These are phyloP conservation scores for Microcaecilia unicolor DNA, from an alignment of 2,797 vertebrate species.

Conservation along the genomic window DNA sequence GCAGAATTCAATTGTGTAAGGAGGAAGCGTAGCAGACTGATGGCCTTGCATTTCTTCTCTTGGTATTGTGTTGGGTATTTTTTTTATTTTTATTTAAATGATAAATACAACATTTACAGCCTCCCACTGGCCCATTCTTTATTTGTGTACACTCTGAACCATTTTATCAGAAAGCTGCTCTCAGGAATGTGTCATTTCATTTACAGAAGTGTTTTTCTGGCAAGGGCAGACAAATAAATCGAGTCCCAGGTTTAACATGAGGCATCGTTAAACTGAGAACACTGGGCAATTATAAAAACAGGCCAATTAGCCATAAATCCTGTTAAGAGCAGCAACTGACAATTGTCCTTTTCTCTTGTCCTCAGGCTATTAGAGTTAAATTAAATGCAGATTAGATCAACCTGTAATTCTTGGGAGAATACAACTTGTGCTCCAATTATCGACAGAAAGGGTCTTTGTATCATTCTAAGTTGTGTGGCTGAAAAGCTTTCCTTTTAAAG, in stretches of 20 bases:
- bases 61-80: too few species aligned
- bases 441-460: too few species aligned
- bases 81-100: too few species aligned
- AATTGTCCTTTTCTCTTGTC: background rate
- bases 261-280: background rate
- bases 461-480: background rate
- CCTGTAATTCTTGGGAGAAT: background rate
- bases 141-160: background rate
- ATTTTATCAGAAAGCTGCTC: background rate
- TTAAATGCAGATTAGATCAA: background rate
- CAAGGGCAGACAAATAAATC: background rate
- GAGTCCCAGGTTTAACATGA: background rate
- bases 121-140: too few species aligned
- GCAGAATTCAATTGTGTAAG: too few species aligned
- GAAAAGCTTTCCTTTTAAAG: background rate
- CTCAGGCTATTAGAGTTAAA: background rate
- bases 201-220: background rate
- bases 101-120: slow-evolving; percentile 1
- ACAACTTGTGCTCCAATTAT: too few species aligned
- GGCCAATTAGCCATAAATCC: background rate
- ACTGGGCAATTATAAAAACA: background rate
- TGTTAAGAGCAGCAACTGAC: background rate
- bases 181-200: rapidly evolving
- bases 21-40: too few species aligned
- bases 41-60: too few species aligned